Conservation (phyloP, 1,140 invertebrate genomes). For the Drosophila prosaltans region DNA sequence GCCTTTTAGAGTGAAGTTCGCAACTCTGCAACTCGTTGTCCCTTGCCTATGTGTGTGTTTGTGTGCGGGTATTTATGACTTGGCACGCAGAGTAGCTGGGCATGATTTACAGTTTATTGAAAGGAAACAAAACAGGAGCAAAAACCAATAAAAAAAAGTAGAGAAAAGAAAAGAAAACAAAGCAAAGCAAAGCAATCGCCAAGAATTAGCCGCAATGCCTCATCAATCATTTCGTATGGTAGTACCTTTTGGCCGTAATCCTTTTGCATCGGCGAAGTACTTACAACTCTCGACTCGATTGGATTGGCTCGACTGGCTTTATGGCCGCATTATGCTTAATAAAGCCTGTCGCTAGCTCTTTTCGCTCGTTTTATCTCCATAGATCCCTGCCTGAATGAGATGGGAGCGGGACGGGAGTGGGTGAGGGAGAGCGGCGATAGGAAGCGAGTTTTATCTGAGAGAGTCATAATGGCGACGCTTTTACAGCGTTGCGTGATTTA, state of each 20-base stretch:
- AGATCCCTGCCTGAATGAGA: slow-evolving; percentile 38
- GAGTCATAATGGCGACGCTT: slow-evolving; percentile 74
- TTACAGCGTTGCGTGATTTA: slow-evolving; percentile 72
- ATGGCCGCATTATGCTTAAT: slow-evolving; percentile 79
- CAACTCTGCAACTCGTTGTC: slow-evolving; percentile 11
- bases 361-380: slow-evolving; percentile 67
- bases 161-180: slow-evolving; percentile 3
- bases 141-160: slow-evolving; percentile 28
- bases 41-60: background rate
- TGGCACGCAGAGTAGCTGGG: slow-evolving; percentile 67
- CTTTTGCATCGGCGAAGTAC: slow-evolving; percentile 45
- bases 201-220: slow-evolving; percentile 77
- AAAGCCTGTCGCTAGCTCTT: slow-evolving; percentile 58
- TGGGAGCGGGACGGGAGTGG: background rate
- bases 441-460: slow-evolving; percentile 68
- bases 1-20: slow-evolving; percentile 42
- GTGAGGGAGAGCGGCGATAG: background rate
- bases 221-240: slow-evolving; percentile 66
- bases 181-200: slow-evolving; percentile 70
- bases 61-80: slow-evolving; percentile 66
- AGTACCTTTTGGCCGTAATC: slow-evolving; percentile 63
- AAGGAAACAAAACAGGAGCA: slow-evolving; percentile 41
- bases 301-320: slow-evolving; percentile 74
- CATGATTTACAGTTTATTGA: slow-evolving; percentile 79
- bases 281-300: slow-evolving; percentile 3